A percentile compares a stretch with the other conserved stretches of the same genome.
Evolutionary conservation across 1,140 invertebrate species (phyloP).

Genomic region (Halesus radiatus): DNA sequence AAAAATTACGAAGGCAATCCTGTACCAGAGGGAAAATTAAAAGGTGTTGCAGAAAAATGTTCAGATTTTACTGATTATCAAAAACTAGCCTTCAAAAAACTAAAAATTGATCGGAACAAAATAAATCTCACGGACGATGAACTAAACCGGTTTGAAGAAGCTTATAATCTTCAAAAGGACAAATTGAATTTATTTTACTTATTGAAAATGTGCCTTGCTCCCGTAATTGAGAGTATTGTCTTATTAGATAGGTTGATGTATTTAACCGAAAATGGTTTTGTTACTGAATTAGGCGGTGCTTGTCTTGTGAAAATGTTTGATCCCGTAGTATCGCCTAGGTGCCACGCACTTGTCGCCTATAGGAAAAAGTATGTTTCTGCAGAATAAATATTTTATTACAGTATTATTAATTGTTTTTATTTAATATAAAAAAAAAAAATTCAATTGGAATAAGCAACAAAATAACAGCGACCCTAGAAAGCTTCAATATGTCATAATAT

Average conservation of each 20-base stretch:
- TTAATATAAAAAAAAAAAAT: too few species aligned
- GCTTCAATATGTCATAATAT: too few species aligned
- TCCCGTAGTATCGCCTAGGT: conserved; percentile 82
- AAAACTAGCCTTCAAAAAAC: conserved; percentile 73
- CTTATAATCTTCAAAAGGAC: conserved; percentile 69
- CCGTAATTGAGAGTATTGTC: conserved; percentile 87
- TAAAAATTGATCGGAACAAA: conserved; percentile 64
- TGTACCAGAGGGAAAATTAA: conserved; percentile 63
- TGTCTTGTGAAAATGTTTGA: conserved; percentile 82
- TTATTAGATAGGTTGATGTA: conserved; percentile 87
- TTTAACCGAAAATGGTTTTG: conserved; percentile 78
- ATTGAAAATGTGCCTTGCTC: conserved; percentile 83
- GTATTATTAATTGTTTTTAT: too few species aligned
- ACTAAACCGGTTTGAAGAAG: conserved; percentile 67
- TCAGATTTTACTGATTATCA: conserved; percentile 76
- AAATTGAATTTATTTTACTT: conserved; percentile 87
- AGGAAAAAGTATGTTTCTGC: conserved; percentile 34
- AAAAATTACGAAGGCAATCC: conserved; percentile 66
- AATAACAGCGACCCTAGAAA: too few species aligned
- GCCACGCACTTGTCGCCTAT: conserved; percentile 78
- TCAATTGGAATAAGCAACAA: too few species aligned
- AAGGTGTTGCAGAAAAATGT: conserved; percentile 69
- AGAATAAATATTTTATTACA: conserved; percentile 17
- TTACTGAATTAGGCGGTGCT: conserved; percentile 73
- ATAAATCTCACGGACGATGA: conserved; percentile 68